Base-by-base conservation (phyloP, 2,888 invertebrate genomes). In the Lysandra coridon region DNA sequence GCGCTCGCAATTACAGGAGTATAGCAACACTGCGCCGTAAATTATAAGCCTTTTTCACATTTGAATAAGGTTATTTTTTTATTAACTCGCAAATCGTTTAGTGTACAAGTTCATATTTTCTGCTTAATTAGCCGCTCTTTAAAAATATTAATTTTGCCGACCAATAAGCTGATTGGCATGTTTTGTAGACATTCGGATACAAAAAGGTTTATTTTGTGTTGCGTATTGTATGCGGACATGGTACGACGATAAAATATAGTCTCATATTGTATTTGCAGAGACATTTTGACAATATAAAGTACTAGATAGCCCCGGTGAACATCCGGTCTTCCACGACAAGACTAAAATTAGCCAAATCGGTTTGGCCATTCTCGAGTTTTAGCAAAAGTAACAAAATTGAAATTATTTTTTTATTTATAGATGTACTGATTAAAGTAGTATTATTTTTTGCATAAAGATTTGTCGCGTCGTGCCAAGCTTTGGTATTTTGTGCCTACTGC, bases 1-100 rank as follows among this genome's bases (percentile, higher is more conserved):
- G 81, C 80, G 79, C 75, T 80, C 64, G 30, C 82, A 82, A 83
- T 83, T 83, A 83, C 81, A 69, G 33, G 69, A 69, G 69, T 80
- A 73, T 78, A 64, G 64, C 78, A 75, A 76, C 77, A 76, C 79
- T n/a, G 49, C 33, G 69, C 64, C 69, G 64, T 64, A 53, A 53
- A 76, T 49, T 62, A 75, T 79, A 64, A 49, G 14, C 69, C 69
- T 53, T n/a, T 23, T 69, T 64, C 60, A 60, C 14, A 57, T 76
- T 53, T 30, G 4, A 49, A 57, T 76, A 76, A 76, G 76, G 76
- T 76, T 76, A 57, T 53, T 57, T 76, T 76, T 76, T 76, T 33
- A 76, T 75, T 53, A 53, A 12, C 10, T 44, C 75, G 53, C 49
- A 1, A 17, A 76, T 30, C 49, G 23, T 76, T 76, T 57, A 76